Base-by-base conservation (phyloP, 1,140 invertebrate species). In the Polyergus mexicanus region DNA sequence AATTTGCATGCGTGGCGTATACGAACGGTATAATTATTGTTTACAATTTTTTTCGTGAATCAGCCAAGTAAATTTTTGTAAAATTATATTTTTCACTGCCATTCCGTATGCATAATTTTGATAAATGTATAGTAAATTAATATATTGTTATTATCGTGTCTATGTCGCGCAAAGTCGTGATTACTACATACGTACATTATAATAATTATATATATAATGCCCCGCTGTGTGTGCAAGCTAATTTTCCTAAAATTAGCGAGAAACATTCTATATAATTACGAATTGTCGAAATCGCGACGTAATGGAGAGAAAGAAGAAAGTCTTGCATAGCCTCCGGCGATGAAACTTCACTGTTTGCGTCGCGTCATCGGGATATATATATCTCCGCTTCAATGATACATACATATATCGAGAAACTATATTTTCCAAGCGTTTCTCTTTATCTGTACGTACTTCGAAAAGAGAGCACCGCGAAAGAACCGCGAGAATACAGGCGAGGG, bases 321-420 rank as follows among this genome's bases (percentile, higher is more conserved):
- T 22, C n/a, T 6, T 28, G 7, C 56, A 28, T 28, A 72, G 51
- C 51, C 51, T 44, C 7, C 35, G 28, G 78, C 54, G 51, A 38
- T 28, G n/a, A 72, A 83, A 83, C 68, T 62, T 83, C 4, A n/a
- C 25, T 81, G 19, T 71, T 69, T 56, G 22, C 51, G 35, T 16
- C 65, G 22, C 51, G 65, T 16, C 28, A 22, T 0, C 54, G 38
- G 7, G 13, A 83, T 13, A 13, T 58, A 13, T 58, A 81, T 51
- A 51, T 81, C 58, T 83, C 38, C 11, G 44, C 7, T 58, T 51
- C 3, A 16, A 51, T 51, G 47, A 51, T 51, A 51, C 4, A n/a
- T 22, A 38, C 66, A 71, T 83, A 71, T 83, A 56, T 83, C 77
- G 28, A 38, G 44, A 84, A 87, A 88, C 85, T 87, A 87, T 88